Evolutionary conservation across 2,797 vertebrate genomes (phyloP), one percentile per base, ranked within the genome.

Genomic region (Coilia nasus): DNA sequence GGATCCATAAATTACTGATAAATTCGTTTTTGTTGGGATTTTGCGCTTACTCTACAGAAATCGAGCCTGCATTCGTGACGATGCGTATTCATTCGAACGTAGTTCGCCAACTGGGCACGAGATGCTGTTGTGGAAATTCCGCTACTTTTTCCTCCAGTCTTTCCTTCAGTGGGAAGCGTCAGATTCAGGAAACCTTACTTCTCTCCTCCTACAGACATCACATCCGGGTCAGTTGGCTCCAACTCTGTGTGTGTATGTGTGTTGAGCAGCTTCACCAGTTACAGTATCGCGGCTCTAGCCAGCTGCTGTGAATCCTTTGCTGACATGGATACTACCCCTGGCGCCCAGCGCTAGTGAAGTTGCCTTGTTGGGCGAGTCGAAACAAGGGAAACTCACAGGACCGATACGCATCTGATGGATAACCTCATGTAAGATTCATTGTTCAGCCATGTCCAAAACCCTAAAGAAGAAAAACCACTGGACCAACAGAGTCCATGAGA

Each of bases 391-490:
- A 44, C 82, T 21, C 50, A 81, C 85, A 50, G 41, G 31, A 78
- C 17, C 71, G 88, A 80, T 5, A 25, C 88, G 90, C 88, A 83
- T 85, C 87, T 83, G 71, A 82, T 90, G 85, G 88, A 87, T 88
- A 90, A 90, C 87, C 91, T 89, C 87, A 89, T 93, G 92, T 93
- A 90, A 91, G 84, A 83, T 67, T 83, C 81, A 85, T 44, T 71
- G 84, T 87, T 64, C 93, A 96, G 96, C 96, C 95, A 99, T 99
- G 98, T 98, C 98, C 96, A 97, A 97, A 93, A 98, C 93, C 95
- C 94, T 96, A 96, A 99, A 97, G 95, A 98, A 96, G 96, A 98
- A 97, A 94, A 97, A 95, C 96, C 98, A 99, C 97, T 99, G 98
- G 98, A 99, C 96, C 86, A 97, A 96, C 96, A 96, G 97, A 95